Base-by-base conservation (phyloP, 2,888 invertebrate genomes). In the Caradrina kadenii region DNA sequence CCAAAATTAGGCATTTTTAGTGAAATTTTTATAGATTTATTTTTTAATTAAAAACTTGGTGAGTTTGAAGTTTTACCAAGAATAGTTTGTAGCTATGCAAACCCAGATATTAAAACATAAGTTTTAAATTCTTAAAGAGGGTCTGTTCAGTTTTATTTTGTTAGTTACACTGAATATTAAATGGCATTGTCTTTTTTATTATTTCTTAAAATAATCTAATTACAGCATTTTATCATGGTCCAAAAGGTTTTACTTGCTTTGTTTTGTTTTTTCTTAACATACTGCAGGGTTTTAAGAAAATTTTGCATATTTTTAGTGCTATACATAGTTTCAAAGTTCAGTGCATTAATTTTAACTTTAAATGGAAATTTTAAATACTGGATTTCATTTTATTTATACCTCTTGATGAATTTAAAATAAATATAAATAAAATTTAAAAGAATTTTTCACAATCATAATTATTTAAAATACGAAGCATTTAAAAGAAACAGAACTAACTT, bases 401-500 rank as follows among this genome's bases (percentile, higher is more conserved):
- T 64, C 31, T 55, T 22, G 22, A 52, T 55, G 45, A 63, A 70
- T 73, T 54, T 22, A 63, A 13, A 53, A 5, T n/a, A 21, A 45
- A 22, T 54, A 61, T 54, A 26, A 70, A 60, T 17, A 17, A 69
- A 31, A 35, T 42, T 42, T 10, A 49, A 71, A 35, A 4, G 15
- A 54, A 26, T 17, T 63, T 48, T 31, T 45, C 19, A 22, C 45
- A 52, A 56, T 64, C 35, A 8, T 17, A n/a, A n/a, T n/a, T n/a
- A 26, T 73, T 55, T 13, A 64, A 74, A 73, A 77, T 50, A 10
- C 1, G 54, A 67, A 62, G 49, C 39, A 62, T 68, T 64, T 59
- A 49, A 63, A 79, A 56, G 10, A n/a, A 52, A 55, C 22, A 66
- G 13, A 61, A 63, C 31, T 45, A 31, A 53, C 54, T 58, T 59